phyloP scores from a whole-genome alignment of 2,888 invertebrate genomes.

The Polymixis lichenea region DNA sequence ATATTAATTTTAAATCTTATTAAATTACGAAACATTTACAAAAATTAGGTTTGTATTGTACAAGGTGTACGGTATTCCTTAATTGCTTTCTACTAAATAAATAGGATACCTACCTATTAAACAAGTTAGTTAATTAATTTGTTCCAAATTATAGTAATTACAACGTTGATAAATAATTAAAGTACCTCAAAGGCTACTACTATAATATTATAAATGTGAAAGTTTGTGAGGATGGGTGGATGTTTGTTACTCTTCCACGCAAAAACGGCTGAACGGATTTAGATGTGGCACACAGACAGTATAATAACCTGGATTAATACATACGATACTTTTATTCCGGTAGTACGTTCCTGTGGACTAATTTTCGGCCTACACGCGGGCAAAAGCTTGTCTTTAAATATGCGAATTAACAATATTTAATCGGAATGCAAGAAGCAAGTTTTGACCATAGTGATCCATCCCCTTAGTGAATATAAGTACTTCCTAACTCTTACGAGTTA shows the following conservation, averaged over 20 bases:
- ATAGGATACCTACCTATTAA: conserved; percentile 1
- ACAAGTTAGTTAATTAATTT: conserved; percentile 23
- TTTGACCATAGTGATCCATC: not conserved
- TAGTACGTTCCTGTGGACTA: too few species aligned
- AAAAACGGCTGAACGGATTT: too few species aligned
- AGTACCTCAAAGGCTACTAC: conserved; percentile 9
- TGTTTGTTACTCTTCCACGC: too few species aligned
- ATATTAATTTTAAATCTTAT: not conserved
- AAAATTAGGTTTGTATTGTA: not conserved
- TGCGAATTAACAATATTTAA: not conserved
- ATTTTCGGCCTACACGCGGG: too few species aligned
- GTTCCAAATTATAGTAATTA: not conserved
- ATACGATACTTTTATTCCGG: too few species aligned
- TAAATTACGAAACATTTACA: not conserved
- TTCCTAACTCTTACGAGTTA: not conserved
- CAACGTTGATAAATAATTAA: conserved; percentile 9
- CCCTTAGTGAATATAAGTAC: not conserved
- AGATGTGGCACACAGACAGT: too few species aligned
- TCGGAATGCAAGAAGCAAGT: not conserved
- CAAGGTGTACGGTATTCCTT: not conserved
- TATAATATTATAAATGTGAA: too few species aligned
- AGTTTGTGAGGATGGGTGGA: too few species aligned
- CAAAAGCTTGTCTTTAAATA: not conserved
- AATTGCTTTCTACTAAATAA: conserved; percentile 18
- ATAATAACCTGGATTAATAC: too few species aligned